A percentile compares a stretch with the other conserved stretches of the same genome.
Evolutionary conservation across 2,113 vertebrate species (phyloP).

Genomic region (Leptobrachium ailaonicum): DNA sequence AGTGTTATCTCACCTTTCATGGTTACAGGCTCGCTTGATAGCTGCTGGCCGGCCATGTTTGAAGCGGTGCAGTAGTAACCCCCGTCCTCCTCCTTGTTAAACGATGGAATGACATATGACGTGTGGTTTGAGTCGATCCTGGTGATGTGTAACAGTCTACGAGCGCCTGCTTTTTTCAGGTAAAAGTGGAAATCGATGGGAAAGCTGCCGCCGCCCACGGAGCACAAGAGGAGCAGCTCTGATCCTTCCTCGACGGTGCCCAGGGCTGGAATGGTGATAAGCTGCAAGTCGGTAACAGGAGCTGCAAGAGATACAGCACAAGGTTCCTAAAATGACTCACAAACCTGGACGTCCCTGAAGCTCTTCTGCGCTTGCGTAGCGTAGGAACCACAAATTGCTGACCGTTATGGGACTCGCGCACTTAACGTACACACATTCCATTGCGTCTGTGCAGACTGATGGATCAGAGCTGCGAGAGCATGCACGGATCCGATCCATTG

Average conservation of each 20-base stretch:
- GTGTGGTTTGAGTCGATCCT: not conserved
- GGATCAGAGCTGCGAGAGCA: too few relatives aligned
- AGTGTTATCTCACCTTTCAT: conserved; percentile 22
- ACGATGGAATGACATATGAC: rapidly evolving
- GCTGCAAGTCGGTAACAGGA: not conserved
- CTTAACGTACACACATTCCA: too few relatives aligned
- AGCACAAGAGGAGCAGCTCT: not conserved
- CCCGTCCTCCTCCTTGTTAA: conserved; percentile 13
- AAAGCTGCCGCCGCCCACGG: not conserved
- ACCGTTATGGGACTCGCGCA: too few relatives aligned
- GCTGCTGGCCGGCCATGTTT: not conserved
- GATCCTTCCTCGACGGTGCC: conserved; percentile 23
- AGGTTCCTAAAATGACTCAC: not conserved
- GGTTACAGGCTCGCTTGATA: not conserved
- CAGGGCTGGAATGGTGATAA: not conserved
- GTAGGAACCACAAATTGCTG: too few relatives aligned
- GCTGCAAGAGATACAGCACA: not conserved
- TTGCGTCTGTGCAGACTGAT: too few relatives aligned
- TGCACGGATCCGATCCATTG: too few relatives aligned
- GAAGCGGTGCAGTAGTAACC: conserved; percentile 25
- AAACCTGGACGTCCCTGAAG: too few relatives aligned
- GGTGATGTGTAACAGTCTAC: not conserved
- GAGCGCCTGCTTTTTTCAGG: not conserved
- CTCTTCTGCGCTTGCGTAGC: too few relatives aligned
- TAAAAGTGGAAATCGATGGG: conserved; percentile 22